phyloP scores from a whole-genome alignment of 1,140 invertebrate species.

The Micrasema longulum region DNA sequence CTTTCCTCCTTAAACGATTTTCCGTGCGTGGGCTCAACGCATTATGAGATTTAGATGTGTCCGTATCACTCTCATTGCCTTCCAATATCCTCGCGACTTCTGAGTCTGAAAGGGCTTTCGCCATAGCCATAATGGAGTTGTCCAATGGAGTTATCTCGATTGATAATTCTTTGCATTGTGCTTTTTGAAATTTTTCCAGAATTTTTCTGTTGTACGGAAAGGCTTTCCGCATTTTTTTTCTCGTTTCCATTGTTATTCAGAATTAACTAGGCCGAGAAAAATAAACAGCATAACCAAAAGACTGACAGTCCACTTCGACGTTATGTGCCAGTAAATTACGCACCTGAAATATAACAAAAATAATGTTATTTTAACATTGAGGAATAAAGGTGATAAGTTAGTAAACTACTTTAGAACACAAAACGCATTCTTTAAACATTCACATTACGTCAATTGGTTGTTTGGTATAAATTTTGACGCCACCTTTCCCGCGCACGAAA shows the following conservation, averaged over 20 bases:
- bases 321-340: too few species aligned
- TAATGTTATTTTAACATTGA: too few species aligned
- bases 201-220: slow-evolving; percentile 54
- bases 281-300: not conserved
- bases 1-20: slow-evolving; percentile 61
- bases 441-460: slow-evolving; percentile 45
- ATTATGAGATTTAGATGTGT: not conserved
- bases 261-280: too few species aligned
- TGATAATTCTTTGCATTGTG: slow-evolving; percentile 63
- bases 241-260: slow-evolving; percentile 54
- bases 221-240: slow-evolving; percentile 59
- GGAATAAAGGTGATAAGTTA: too few species aligned
- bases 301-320: not conserved
- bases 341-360: too few species aligned
- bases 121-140: slow-evolving; percentile 31
- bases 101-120: slow-evolving; percentile 64
- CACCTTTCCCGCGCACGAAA: slow-evolving; percentile 66
- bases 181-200: slow-evolving; percentile 60
- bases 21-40: slow-evolving; percentile 43
- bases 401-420: not conserved
- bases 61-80: slow-evolving; percentile 5
- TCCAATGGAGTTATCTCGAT: slow-evolving; percentile 57
- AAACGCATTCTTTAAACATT: not conserved
- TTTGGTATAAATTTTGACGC: slow-evolving; percentile 52
- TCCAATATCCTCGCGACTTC: slow-evolving; percentile 29